These are phyloP conservation scores for Epistrophe eligans DNA, from an alignment of 2,888 invertebrate species.

Conservation along the genomic window DNA sequence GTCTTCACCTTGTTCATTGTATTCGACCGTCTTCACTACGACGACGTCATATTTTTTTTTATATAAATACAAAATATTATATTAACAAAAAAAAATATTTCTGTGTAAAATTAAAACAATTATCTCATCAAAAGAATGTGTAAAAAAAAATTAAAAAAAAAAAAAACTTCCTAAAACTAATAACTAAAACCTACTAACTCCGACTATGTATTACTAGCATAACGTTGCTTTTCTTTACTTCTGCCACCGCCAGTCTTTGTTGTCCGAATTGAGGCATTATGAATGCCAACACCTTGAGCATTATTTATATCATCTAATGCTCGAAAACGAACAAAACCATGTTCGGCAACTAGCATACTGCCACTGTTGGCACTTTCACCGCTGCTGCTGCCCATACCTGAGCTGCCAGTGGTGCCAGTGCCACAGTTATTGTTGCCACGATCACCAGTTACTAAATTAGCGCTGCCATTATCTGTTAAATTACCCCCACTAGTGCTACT, in stretches of 20 bases:
- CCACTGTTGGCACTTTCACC: conserved; percentile 85
- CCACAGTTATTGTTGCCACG: conserved; percentile 77
- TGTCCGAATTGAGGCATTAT: conserved; percentile 78
- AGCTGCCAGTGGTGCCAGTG: conserved; percentile 70
- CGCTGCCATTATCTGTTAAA: conserved; percentile 71
- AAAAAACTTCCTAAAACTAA: conserved; percentile 51
- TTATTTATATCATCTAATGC: conserved; percentile 86
- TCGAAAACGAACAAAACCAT: conserved; percentile 94
- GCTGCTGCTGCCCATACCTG: conserved; percentile 83
- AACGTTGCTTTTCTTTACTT: conserved; percentile 76
- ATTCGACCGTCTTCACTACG: neutral
- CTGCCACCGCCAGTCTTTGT: conserved; percentile 67
- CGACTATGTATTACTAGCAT: conserved; percentile 78
- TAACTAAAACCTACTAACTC: conserved; percentile 65
- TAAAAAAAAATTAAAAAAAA: conserved; percentile 5
- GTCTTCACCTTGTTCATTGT: neutral
- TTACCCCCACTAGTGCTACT: conserved; percentile 76
- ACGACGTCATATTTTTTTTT: conserved; percentile 7
- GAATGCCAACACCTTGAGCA: conserved; percentile 78
- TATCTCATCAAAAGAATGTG: conserved; percentile 4
- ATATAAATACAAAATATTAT: conserved; percentile 12
- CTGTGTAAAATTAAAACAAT: conserved; percentile 6
- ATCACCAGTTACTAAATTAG: conserved; percentile 61
- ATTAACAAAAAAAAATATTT: conserved; percentile 4
- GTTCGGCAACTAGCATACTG: conserved; percentile 95